Base-by-base conservation (phyloP, 2,888 invertebrate species). In the Drosophila diplacantha region DNA sequence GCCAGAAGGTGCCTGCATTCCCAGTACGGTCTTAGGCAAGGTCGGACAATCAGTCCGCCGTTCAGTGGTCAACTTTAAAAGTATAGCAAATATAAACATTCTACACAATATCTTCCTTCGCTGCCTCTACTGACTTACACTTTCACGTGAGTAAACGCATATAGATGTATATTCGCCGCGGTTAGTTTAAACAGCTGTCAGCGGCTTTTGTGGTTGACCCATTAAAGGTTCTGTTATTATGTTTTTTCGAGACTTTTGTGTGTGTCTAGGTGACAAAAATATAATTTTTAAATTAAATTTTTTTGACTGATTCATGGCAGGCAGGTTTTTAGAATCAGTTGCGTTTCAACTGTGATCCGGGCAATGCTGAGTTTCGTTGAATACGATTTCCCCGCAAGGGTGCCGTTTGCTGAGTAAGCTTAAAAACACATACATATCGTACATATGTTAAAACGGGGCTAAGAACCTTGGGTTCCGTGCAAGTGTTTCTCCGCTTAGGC, bases 401-500 rank as follows among this genome's bases (percentile, higher is more conserved):
- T 43, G 31, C 43, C 58, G 49, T 31, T 59, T 59, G 39, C 60
- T 24, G 61, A 59, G 61, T 61, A 59, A 61, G 61, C 49, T 5
- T 1, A 24, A 41, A 39, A 39, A n/a, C 20, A 14, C 24, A 39
- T 18, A 47, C 20, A 22, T 14, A n/a, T n/a, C n/a, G n/a, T n/a
- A 29, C 34, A 29, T n/a, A 58, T 59, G 47, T 43, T 38, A 41
- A 35, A 34, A 34, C 8, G 52, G 20, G 52, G 51, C 32, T 32
- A 29, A 58, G 43, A 43, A 31, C 58, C 39, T 58, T 34, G 41
- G 51, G 59, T 64, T 57, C 57, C 46, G 60, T 47, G 60, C 63
- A 74, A 72, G 77, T 77, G 72, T 61, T 59, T 44, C 46, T 41
- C 18, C 49, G 46, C 20, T n/a, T 38, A 35, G 31, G 60, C 58